Percentiles rank a stretch among this genome's conserved stretches.
Conservation (phyloP, 64 coral and sea anemone species). For the Dendrophyllia cribrosa region DNA sequence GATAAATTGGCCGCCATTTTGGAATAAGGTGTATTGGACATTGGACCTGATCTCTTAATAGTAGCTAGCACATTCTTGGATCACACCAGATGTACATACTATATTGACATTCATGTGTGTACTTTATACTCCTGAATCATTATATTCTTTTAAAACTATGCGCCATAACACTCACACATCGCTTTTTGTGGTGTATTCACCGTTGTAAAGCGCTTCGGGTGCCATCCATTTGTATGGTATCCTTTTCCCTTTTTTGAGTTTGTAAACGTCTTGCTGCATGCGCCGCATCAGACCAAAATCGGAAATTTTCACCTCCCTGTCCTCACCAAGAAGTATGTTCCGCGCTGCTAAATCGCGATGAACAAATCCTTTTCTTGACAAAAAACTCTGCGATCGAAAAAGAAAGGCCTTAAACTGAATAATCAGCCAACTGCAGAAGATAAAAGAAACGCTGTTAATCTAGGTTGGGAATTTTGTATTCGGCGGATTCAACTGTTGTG, state of each 20-base stretch:
- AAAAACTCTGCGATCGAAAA: slow-evolving; percentile 47
- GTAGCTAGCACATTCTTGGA: too few relatives aligned
- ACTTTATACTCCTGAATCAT: too few relatives aligned
- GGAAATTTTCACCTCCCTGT: slow-evolving; percentile 69
- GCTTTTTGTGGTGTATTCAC: slow-evolving; percentile 62
- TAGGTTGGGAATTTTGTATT: too few relatives aligned
- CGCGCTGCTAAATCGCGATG: slow-evolving; percentile 76
- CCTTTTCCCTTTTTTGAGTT: slow-evolving; percentile 46
- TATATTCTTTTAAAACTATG: too few relatives aligned
- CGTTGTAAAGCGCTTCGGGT: slow-evolving; percentile 67
- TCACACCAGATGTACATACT: too few relatives aligned
- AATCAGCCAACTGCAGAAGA: too few relatives aligned
- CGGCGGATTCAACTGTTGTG: too few relatives aligned
- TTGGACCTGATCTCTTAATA: too few relatives aligned
- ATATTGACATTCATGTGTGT: too few relatives aligned
- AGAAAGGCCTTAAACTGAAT: background rate
- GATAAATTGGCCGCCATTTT: too few relatives aligned
- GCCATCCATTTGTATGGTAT: slow-evolving; percentile 80
- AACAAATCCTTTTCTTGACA: slow-evolving; percentile 56
- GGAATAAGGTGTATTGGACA: too few relatives aligned
- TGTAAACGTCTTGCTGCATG: slow-evolving; percentile 59
- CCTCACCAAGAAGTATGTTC: slow-evolving; percentile 77
- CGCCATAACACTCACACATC: slow-evolving; percentile 68
- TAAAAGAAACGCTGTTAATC: too few relatives aligned
- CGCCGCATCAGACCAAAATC: slow-evolving; percentile 78